Evolutionary conservation across 1,140 invertebrate species (phyloP), one percentile per base, ranked within the genome.

Genomic region (Rhopalosiphum padi): DNA sequence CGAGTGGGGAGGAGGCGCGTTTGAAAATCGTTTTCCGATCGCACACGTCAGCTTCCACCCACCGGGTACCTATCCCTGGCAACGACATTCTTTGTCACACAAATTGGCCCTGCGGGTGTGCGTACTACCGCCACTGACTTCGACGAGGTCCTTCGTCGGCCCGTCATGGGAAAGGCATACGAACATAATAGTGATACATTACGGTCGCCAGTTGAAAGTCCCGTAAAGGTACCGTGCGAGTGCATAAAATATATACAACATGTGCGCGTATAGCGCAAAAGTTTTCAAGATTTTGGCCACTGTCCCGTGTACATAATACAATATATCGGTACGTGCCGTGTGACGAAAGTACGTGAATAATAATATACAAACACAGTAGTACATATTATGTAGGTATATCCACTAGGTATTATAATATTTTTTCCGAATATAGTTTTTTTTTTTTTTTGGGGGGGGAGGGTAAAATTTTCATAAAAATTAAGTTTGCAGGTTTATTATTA

Each of bases 21-120:
- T 51, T 21, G 77, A 37, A 77, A 83, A 92, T 92, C 91, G 91
- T 85, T 92, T 92, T 92, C 37, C 91, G 68, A 92, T 92, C 91
- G 35, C 90, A 60, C 60, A 77, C 37, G 55, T 91, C 51, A 41
- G 68, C 90, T 55, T 35, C 21, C 88, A 21, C 48, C 11, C 88
- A 9, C 60, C 30, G 60, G 15, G 2, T 18, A 4, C 60, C 60
- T 5, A 55, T 41, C 35, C 88, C 11, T n/a, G 48, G 88, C 7
- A 55, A 55, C 89, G 89, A 90, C 30, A 41, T 92, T 83, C 60
- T 68, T 91, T 48, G 90, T 91, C 90, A 91, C 90, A 82, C 90
- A 82, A 91, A 91, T 91, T 91, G 90, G 55, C 90, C 87, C 90
- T 43, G 90, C 6, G 55, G 53, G 90, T 53, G 89, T 46, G 37